Evolutionary conservation across 2,888 invertebrate species (phyloP).

Genomic region (Caenorhabditis angaria): DNA sequence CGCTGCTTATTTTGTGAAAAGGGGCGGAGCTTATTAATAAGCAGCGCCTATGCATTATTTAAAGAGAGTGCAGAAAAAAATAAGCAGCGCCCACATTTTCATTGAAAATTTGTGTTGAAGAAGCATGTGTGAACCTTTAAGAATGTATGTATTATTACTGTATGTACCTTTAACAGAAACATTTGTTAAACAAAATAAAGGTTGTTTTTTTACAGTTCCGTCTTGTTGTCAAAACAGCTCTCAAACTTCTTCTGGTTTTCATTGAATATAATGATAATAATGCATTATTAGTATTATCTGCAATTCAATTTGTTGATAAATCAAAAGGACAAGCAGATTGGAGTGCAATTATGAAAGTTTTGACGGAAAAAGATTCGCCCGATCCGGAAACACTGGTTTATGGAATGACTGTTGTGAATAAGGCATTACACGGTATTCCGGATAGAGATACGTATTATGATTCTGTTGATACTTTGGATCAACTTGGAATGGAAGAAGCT

Average conservation of each 20-base stretch:
- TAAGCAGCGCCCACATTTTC: no score
- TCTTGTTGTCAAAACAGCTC: conserved; percentile 94
- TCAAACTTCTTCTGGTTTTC: conserved; percentile 94
- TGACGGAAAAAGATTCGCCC: conserved; percentile 89
- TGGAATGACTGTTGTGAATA: conserved; percentile 92
- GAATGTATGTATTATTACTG: conserved; percentile 6
- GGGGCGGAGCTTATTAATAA: no score
- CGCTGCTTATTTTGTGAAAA: no score
- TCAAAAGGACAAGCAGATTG: conserved; percentile 78
- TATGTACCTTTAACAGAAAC: background rate
- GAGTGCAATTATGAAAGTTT: conserved; percentile 84
- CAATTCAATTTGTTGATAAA: conserved; percentile 84
- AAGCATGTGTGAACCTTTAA: no score
- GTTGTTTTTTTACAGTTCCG: conserved; percentile 80
- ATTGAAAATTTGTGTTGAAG: no score
- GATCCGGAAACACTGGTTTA: conserved; percentile 94
- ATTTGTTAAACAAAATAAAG: background rate
- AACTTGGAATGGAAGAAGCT: conserved; percentile 77
- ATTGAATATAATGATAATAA: conserved; percentile 97
- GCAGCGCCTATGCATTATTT: no score
- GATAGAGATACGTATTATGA: conserved; percentile 89
- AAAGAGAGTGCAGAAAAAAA: no score
- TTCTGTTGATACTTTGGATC: conserved; percentile 92
- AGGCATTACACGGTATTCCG: conserved; percentile 71
- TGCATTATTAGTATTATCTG: conserved; percentile 88